Conservation (phyloP, 92 coral and sea anemone genomes). For the Parazoanthus atlanticus region DNA sequence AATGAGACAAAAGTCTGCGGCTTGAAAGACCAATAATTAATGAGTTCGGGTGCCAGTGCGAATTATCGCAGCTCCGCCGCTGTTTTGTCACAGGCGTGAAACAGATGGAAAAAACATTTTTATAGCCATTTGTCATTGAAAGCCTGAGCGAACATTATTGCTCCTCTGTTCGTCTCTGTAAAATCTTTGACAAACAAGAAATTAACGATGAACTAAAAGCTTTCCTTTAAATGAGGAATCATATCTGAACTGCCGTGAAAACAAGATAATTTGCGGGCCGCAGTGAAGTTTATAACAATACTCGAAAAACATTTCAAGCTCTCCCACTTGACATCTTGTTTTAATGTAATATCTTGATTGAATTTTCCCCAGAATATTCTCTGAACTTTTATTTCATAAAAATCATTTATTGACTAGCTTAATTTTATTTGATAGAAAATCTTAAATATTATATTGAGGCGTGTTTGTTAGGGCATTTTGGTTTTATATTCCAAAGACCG, state of each 20-base stretch:
- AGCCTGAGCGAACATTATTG: background rate
- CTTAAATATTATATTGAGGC: background rate
- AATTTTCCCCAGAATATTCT: background rate
- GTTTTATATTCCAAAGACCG: background rate
- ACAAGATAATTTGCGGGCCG: constrained; percentile 2
- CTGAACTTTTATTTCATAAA: background rate
- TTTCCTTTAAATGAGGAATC: background rate
- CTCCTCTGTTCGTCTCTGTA: background rate
- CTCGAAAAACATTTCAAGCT: background rate
- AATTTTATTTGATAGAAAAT: too few species aligned
- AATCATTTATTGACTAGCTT: background rate
- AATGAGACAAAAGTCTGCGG: constrained; percentile 23
- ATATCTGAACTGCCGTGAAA: background rate
- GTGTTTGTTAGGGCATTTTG: background rate
- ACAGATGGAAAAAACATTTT: background rate
- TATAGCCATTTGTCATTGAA: background rate
- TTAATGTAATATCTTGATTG: background rate
- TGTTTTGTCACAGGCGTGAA: background rate
- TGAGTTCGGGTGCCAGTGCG: background rate
- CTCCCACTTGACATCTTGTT: background rate
- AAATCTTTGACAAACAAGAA: background rate
- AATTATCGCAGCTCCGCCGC: background rate
- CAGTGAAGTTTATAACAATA: background rate
- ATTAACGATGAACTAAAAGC: background rate
- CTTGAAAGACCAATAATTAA: constrained; percentile 7